phyloP scores from a whole-genome alignment of 1,140 invertebrate species.

The Pemphigus obesinymphae region DNA sequence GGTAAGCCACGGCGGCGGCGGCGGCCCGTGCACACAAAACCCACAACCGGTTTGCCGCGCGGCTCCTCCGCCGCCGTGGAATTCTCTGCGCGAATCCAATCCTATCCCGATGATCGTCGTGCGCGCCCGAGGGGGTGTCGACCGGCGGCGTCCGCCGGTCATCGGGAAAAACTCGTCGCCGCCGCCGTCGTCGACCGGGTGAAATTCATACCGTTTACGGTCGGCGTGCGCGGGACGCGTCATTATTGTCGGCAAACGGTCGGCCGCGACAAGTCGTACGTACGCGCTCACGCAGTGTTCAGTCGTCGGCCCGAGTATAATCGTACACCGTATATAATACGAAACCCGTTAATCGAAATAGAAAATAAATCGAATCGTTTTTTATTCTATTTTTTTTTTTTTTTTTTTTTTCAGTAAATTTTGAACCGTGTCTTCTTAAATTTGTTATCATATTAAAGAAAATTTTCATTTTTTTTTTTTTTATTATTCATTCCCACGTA shows the following conservation, averaged over 20 bases:
- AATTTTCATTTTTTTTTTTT: too few species aligned
- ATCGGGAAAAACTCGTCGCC: constrained; percentile 8
- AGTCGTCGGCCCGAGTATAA: too few species aligned
- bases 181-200: too few species aligned
- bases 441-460: too few species aligned
- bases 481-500: too few species aligned
- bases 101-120: not conserved
- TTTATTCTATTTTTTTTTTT: not conserved
- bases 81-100: constrained; percentile 15
- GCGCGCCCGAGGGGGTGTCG: constrained; percentile 16
- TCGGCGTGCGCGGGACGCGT: too few species aligned
- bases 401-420: not conserved
- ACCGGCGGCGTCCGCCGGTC: not conserved
- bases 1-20: not conserved
- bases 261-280: not conserved
- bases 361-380: too few species aligned
- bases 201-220: too few species aligned
- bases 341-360: too few species aligned
- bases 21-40: not conserved
- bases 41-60: constrained; percentile 22
- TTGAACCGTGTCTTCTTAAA: too few species aligned
- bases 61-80: not conserved
- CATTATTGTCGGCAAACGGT: not conserved
- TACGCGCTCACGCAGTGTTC: too few species aligned
- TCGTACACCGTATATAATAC: too few species aligned